Base-by-base conservation (phyloP, 2,888 invertebrate genomes). In the Glyphotaelius pellucidus region DNA sequence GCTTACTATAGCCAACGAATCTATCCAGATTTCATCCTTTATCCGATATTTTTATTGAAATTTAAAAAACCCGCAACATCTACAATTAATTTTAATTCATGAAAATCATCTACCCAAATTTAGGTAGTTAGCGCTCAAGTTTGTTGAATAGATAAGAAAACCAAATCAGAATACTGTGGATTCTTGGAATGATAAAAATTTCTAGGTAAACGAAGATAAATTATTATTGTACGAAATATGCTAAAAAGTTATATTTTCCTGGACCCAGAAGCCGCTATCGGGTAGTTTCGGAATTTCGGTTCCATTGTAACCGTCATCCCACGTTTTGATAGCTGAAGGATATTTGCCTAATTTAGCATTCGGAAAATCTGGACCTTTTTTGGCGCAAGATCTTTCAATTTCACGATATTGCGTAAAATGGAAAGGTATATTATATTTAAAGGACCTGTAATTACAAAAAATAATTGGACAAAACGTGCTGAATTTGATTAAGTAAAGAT, bases 291-390 rank as follows among this genome's bases (percentile, higher is more conserved):
- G 67, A 67, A 67, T 67, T 67, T 67, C 25, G 67, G 25, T 25
- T 67, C 67, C 67, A 67, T 67, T 67, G 67, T 81, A 32, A 32
- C 32, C 32, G 81, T 81, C 81, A 81, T 19, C 81, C 81, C 81
- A 81, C 14, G 30, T 32, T 81, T 81, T 81, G 32, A 81, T 32
- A 32, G 81, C 81, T 81, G 32, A 81, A 81, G 14, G 15, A 32
- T 31, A 32, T 81, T 81, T 81, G 81, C 81, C 31, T 81, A 32
- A 81, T 81, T 81, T 81, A 31, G 9, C 81, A 32, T 81, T 81
- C 81, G 81, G 31, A 81, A 81, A 81, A 15, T 32, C 32, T 12
- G 32, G 81, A 9, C 67, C 67, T 25, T 67, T 67, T 67, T 67
- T n/a, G n/a, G 67, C 11, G 25, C 9, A 67, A 67, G 67, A 67